phyloP scores from a whole-genome alignment of 2,888 invertebrate genomes.

The Allolobophora icterica region DNA sequence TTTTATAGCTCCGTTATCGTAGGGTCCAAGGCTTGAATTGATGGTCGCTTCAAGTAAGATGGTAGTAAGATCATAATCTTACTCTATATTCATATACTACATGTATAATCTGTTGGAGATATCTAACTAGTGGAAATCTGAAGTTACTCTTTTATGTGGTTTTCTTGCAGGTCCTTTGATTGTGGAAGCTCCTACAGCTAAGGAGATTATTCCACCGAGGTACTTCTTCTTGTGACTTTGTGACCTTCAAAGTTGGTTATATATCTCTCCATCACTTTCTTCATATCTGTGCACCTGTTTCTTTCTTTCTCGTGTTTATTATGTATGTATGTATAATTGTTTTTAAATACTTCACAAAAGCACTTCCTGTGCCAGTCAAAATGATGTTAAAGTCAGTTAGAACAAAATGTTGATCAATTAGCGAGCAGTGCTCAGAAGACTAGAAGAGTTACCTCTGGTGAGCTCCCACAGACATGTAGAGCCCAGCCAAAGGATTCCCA shows the following conservation, averaged over 20 bases:
- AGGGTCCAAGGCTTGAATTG: no score
- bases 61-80: no score
- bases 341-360: not conserved
- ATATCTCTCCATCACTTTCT: not conserved
- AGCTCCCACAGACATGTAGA: no score
- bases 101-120: no score
- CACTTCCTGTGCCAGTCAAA: no score
- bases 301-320: not conserved
- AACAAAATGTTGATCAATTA: no score
- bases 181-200: slow-evolving; percentile 20
- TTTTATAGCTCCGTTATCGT: not conserved
- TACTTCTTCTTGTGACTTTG: not conserved
- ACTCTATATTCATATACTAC: no score
- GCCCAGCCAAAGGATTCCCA: no score
- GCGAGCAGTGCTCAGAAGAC: no score
- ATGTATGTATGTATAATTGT: not conserved
- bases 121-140: not conserved
- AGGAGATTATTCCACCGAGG: not conserved
- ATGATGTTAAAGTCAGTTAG: no score
- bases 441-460: not conserved
- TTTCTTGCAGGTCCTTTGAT: slow-evolving; percentile 32
- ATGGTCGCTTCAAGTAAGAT: no score
- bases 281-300: slow-evolving; percentile 2
- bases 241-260: not conserved
- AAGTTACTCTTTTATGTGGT: not conserved